phyloP scores from a whole-genome alignment of 2,888 invertebrate genomes.

The Melanophora roralis region DNA sequence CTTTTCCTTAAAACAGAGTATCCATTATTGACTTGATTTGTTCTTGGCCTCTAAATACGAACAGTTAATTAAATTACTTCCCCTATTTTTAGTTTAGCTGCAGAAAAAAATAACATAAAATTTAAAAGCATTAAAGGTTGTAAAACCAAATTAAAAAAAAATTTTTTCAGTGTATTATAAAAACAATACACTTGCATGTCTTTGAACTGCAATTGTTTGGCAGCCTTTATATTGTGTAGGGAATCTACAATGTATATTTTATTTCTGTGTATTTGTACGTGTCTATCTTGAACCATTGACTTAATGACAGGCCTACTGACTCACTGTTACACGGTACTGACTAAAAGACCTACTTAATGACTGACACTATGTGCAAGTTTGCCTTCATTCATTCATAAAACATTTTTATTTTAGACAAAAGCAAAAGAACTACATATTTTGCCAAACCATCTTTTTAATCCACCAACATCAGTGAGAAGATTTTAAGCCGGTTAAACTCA shows the following conservation, averaged over 20 bases:
- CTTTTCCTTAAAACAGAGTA: no score
- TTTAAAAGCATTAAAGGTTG: no score
- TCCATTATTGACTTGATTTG: no score
- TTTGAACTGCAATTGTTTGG: not conserved
- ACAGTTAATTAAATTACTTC: no score
- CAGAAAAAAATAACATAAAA: no score
- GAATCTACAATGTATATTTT: constrained; percentile 4
- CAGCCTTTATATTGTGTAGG: not conserved
- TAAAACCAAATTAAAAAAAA: no score
- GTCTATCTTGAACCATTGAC: constrained; percentile 30
- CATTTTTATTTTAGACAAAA: constrained; percentile 47
- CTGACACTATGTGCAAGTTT: constrained; percentile 17
- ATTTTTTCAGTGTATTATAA: not conserved
- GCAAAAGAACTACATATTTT: constrained; percentile 45
- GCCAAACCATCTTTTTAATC: not conserved
- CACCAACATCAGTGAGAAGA: constrained; percentile 32
- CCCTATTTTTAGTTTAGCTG: no score
- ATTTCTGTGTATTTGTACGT: not conserved
- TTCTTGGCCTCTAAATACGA: no score
- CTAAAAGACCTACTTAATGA: not conserved
- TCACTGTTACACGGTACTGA: constrained; percentile 11
- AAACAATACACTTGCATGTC: constrained; percentile 10
- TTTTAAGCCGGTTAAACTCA: constrained; percentile 50
- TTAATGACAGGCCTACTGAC: constrained; percentile 38
- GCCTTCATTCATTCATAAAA: constrained; percentile 57